A percentile compares a stretch with the other conserved stretches of the same genome.
Evolutionary conservation across 2,113 vertebrate genomes (phyloP).

Genomic region (Microtus ochrogaster): DNA sequence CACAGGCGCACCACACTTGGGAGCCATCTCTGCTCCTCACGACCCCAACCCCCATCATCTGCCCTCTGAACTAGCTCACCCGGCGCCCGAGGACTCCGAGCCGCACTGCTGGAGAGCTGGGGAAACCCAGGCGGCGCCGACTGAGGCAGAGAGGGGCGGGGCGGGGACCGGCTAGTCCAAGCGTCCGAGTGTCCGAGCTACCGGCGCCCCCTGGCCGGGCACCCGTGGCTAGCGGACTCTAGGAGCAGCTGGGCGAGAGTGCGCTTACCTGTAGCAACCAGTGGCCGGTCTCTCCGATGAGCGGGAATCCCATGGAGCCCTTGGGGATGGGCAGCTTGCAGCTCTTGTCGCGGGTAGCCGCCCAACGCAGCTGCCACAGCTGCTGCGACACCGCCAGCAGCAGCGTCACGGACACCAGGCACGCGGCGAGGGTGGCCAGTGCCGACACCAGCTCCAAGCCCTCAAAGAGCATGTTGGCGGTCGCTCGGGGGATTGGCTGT

Average conservation of each 20-base stretch:
- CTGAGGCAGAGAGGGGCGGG: conserved; percentile 42
- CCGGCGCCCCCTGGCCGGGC: conserved; percentile 51
- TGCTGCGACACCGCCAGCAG: conserved; percentile 97
- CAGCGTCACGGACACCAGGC: conserved; percentile 95
- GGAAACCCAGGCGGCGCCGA: background rate
- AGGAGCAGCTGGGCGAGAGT: conserved; percentile 48
- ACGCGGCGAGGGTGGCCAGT: conserved; percentile 95
- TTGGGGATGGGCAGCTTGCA: conserved; percentile 97
- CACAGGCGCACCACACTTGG: background rate
- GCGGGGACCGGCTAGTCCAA: background rate
- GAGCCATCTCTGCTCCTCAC: background rate
- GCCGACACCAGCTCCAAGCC: conserved; percentile 96
- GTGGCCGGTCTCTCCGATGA: conserved; percentile 98
- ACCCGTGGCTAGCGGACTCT: conserved; percentile 46
- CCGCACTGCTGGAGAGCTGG: conserved; percentile 23
- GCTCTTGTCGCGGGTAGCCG: conserved; percentile 96
- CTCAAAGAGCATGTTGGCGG: conserved; percentile 93
- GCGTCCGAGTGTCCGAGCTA: background rate
- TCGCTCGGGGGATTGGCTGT: conserved; percentile 79
- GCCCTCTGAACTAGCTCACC: background rate
- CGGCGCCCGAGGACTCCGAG: background rate
- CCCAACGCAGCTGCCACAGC: conserved; percentile 98
- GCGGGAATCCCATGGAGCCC: conserved; percentile 98
- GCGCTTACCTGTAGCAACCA: conserved; percentile 97
- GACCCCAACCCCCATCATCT: background rate